Conservation (phyloP, 1,140 invertebrate genomes). For the Goniozus legneri region DNA sequence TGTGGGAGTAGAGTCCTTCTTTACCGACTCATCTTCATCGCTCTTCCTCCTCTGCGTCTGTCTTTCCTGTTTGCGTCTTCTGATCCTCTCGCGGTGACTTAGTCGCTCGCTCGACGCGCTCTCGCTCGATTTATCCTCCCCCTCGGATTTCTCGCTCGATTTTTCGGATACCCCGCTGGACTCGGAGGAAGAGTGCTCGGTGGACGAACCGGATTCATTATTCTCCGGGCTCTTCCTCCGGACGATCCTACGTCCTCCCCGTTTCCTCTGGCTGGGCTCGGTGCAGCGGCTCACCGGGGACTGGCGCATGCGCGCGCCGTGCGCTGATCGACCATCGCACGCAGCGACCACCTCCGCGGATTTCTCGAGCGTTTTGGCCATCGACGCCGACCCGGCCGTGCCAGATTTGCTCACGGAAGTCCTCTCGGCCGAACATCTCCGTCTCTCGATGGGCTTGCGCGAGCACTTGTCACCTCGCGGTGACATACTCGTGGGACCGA, state of each 20-base stretch:
- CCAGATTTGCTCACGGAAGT: too few species aligned
- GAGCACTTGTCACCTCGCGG: constrained; percentile 30
- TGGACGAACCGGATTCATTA: too few species aligned
- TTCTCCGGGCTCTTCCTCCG: too few species aligned
- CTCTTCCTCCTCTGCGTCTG: neutral
- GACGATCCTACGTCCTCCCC: neutral
- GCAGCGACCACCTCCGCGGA: constrained; percentile 13
- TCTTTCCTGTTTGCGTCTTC: constrained; percentile 8
- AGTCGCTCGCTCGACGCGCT: neutral
- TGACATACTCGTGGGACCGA: constrained; percentile 19
- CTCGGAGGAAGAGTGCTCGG: too few species aligned
- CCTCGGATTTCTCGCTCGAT: too few species aligned
- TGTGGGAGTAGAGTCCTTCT: constrained; percentile 17
- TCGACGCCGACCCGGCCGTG: constrained; percentile 6
- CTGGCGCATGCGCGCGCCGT: constrained; percentile 38
- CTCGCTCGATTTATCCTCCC: neutral
- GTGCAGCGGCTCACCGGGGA: constrained; percentile 27
- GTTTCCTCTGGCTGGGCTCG: constrained; percentile 1
- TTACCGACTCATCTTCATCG: too few species aligned
- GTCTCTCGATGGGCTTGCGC: constrained; percentile 30
- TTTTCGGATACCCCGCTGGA: too few species aligned
- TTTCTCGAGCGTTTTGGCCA: constrained; percentile 1
- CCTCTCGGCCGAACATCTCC: too few species aligned
- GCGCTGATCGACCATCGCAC: constrained; percentile 39
- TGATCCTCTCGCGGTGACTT: constrained; percentile 1